Conservation (phyloP, 2,888 invertebrate species). For the Lithophane leautieri region DNA sequence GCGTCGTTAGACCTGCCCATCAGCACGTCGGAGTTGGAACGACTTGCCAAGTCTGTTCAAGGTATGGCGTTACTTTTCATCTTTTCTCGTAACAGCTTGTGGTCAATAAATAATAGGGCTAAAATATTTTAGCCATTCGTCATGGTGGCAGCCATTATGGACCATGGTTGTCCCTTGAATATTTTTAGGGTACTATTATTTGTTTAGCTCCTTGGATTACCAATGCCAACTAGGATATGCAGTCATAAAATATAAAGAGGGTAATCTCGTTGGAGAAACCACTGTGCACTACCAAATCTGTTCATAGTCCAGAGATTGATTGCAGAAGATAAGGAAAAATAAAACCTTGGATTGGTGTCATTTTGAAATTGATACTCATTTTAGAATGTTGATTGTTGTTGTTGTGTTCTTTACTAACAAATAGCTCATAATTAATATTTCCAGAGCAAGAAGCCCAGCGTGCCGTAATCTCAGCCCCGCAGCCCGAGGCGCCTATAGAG, state of each 20-base stretch:
- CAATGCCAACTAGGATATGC: background rate
- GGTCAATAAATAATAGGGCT: background rate
- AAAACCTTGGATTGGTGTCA: background rate
- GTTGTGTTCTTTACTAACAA: background rate
- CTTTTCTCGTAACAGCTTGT: background rate
- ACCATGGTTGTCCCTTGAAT: background rate
- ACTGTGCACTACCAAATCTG: background rate
- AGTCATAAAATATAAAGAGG: background rate
- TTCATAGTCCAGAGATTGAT: background rate
- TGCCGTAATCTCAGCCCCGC: conserved; percentile 87
- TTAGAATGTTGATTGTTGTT: background rate
- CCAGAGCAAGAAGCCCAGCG: conserved; percentile 65
- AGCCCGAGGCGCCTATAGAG: conserved; percentile 96
- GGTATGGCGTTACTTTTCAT: conserved; percentile 69
- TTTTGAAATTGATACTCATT: background rate
- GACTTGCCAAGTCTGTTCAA: conserved; percentile 84
- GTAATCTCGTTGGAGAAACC: background rate
- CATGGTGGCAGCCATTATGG: background rate
- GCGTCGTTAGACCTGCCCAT: conserved; percentile 84
- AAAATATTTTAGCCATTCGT: background rate
- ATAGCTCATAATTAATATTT: background rate
- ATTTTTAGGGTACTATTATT: background rate
- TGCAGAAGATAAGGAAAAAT: background rate
- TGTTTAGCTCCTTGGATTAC: background rate
- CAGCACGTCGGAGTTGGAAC: conserved; percentile 83